phyloP scores from a whole-genome alignment of 2,888 invertebrate genomes.

The Hypena proboscidalis region DNA sequence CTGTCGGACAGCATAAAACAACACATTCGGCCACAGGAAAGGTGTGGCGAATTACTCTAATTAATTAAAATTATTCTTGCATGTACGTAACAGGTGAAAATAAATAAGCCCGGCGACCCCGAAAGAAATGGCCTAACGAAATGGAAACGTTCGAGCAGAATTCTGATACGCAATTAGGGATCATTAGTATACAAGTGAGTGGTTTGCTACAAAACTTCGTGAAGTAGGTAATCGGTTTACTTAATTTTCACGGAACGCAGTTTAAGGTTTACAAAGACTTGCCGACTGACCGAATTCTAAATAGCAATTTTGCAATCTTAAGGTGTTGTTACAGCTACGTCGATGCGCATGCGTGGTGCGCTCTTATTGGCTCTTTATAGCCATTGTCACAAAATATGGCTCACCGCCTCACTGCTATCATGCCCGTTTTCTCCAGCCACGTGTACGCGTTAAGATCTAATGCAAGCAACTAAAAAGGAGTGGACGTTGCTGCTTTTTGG shows the following conservation, averaged over 20 bases:
- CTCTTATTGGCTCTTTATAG: too few relatives aligned
- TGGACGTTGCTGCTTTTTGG: too few relatives aligned
- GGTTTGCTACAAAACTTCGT: slow-evolving; percentile 3
- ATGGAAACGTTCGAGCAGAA: neutral
- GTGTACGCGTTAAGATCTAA: too few relatives aligned
- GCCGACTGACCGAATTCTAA: too few relatives aligned
- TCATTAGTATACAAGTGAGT: slow-evolving; percentile 3
- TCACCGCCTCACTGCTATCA: too few relatives aligned
- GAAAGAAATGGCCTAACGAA: slow-evolving; percentile 2
- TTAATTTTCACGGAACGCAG: neutral
- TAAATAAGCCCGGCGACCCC: neutral
- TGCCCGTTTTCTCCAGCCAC: too few relatives aligned
- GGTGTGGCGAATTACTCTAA: neutral
- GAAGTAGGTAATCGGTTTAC: slow-evolving; percentile 5
- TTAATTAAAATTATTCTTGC: slow-evolving; percentile 1
- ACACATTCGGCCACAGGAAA: neutral
- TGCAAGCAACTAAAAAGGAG: too few relatives aligned
- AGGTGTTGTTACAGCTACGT: too few relatives aligned
- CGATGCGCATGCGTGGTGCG: too few relatives aligned
- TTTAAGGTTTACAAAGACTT: neutral
- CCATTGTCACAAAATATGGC: too few relatives aligned
- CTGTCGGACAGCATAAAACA: slow-evolving; percentile 2
- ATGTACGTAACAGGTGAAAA: neutral
- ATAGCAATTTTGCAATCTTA: too few relatives aligned
- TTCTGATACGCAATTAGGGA: neutral